These are phyloP conservation scores for Protomyctophum bolini DNA, from an alignment of 2,113 vertebrate species.

Conservation along the genomic window DNA sequence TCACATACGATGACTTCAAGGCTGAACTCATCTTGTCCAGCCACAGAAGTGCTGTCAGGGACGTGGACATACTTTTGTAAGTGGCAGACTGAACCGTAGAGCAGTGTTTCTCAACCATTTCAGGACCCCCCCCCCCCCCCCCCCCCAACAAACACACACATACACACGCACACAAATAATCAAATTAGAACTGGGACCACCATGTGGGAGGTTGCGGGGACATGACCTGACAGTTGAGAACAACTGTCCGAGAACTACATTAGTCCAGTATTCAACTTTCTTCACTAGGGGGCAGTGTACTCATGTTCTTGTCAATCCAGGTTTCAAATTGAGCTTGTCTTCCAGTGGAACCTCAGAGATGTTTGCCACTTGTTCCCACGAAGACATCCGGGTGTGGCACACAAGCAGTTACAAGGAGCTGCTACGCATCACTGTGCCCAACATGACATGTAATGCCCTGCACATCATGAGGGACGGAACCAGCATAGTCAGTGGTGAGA, in stretches of 20 bases:
- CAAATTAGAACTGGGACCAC: too few species aligned
- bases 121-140: too few species aligned
- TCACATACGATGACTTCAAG: conserved; percentile 80
- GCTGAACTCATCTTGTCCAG: conserved; percentile 82
- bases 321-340: not conserved
- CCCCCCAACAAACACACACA: too few species aligned
- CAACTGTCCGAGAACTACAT: too few species aligned
- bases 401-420: conserved; percentile 81
- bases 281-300: conserved; percentile 63
- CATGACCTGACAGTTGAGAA: too few species aligned
- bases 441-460: conserved; percentile 85
- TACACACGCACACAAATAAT: too few species aligned
- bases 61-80: conserved; percentile 84
- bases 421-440: conserved; percentile 83
- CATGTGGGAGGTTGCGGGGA: too few species aligned
- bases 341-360: conserved; percentile 84
- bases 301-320: not conserved
- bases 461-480: conserved; percentile 85
- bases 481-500: conserved; percentile 89
- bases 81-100: conserved; percentile 50
- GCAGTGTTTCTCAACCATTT: too few species aligned
- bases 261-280: conserved; percentile 23
- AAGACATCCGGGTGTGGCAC: conserved; percentile 89
- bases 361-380: conserved; percentile 88
- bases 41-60: conserved; percentile 80